Evolutionary conservation across 2,888 invertebrate species (phyloP).

Genomic region (Ametastegia equiseti): DNA sequence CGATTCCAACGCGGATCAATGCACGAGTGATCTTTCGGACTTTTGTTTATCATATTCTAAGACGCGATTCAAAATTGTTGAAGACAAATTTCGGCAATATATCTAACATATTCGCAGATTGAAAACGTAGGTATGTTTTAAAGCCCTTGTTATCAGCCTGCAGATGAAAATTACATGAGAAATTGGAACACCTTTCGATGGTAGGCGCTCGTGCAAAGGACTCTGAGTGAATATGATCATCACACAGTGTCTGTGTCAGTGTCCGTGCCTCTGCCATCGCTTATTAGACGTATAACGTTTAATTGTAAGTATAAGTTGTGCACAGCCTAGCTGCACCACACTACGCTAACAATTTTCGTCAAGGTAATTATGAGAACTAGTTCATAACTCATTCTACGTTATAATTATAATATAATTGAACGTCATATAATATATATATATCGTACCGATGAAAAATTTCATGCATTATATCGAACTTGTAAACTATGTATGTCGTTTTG

Average conservation of each 20-base stretch:
- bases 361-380: conserved; percentile 41
- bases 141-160: no score
- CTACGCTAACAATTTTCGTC: conserved; percentile 29
- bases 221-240: neutral
- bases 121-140: no score
- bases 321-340: conserved; percentile 21
- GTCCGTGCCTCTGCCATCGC: no score
- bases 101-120: no score
- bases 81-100: no score
- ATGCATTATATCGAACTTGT: conserved; percentile 16
- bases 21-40: no score
- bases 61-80: no score
- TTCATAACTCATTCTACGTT: conserved; percentile 45
- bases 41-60: no score
- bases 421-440: conserved; percentile 11
- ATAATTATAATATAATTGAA: neutral
- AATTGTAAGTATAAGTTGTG: conserved; percentile 24
- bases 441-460: conserved; percentile 39
- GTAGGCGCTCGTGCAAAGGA: neutral
- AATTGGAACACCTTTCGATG: conserved; percentile 38
- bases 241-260: neutral
- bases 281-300: no score
- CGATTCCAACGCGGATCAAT: no score
- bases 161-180: conserved; percentile 6
- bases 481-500: neutral